A percentile compares a stretch with the other conserved stretches of the same genome.
These are phyloP conservation scores for Sylvia atricapilla DNA, from an alignment of 2,113 vertebrate species.

Conservation along the genomic window DNA sequence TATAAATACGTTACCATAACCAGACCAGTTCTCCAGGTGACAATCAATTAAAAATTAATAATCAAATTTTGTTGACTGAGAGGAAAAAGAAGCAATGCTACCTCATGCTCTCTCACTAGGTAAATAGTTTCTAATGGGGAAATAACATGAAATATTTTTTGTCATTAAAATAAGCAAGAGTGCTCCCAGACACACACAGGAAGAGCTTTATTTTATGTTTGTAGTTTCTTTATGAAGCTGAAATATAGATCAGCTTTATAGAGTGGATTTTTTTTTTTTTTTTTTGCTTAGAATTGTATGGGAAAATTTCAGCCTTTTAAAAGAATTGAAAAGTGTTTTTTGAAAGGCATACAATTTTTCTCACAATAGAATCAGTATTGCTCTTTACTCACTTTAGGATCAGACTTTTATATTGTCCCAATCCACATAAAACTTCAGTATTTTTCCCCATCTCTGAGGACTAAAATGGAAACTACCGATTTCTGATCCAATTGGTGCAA, in stretches of 20 bases:
- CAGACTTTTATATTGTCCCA: not conserved
- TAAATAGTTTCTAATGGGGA: not conserved
- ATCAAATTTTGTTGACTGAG: not conserved
- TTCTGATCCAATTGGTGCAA: not conserved
- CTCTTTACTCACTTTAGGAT: not conserved
- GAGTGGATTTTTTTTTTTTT: not conserved
- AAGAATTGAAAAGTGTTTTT: not conserved
- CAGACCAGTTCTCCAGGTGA: not conserved
- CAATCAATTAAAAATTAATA: not conserved
- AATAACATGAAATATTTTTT: not conserved
- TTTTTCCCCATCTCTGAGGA: not conserved
- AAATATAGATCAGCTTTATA: not conserved
- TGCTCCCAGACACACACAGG: not conserved
- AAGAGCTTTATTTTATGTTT: not conserved
- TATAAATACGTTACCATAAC: not conserved
- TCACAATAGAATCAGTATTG: not conserved
- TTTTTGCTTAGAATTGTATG: not conserved
- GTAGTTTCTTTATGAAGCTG: not conserved
- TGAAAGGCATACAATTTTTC: not conserved
- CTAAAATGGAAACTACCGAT: not conserved
- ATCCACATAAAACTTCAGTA: not conserved
- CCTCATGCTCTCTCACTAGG: not conserved
- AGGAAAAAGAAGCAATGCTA: not conserved
- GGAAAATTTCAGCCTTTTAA: not conserved
- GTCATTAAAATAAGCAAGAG: not conserved